phyloP scores from a whole-genome alignment of 1,140 invertebrate genomes.

The Cyclina sinensis region DNA sequence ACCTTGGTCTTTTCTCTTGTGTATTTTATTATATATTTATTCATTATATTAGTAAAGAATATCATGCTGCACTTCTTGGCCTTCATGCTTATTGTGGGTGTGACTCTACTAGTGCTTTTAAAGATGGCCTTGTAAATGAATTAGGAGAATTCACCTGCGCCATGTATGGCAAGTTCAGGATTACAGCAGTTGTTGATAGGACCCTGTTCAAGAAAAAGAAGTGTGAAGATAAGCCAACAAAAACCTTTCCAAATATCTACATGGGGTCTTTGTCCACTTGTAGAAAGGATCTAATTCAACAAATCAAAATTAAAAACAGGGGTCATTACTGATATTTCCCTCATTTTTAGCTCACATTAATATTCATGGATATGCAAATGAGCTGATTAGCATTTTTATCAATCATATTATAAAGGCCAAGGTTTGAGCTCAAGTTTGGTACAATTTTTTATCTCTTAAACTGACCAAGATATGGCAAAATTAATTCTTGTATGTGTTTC shows the following conservation, averaged over 20 bases:
- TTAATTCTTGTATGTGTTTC: no score
- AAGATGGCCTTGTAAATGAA: not conserved
- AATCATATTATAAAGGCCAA: no score
- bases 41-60: no score
- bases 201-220: slow-evolving; percentile 26
- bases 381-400: no score
- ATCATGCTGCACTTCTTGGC: not conserved
- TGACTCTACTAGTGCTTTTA: slow-evolving; percentile 21
- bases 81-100: slow-evolving; percentile 13
- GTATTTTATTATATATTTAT: no score
- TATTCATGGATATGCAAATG: no score
- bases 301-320: slow-evolving; percentile 24
- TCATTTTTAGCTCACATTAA: no score
- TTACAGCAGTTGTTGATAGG: slow-evolving; percentile 1
- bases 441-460: no score
- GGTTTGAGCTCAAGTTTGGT: no score
- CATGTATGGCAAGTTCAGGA: slow-evolving; percentile 3
- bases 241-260: not conserved
- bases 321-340: no score
- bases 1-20: no score
- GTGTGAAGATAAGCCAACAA: slow-evolving; percentile 13
- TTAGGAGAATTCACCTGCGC: not conserved
- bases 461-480: no score
- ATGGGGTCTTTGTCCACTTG: not conserved
- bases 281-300: slow-evolving; percentile 11